Evolutionary conservation across 2,797 vertebrate species (phyloP).

Genomic region (Muscicapa comitata): DNA sequence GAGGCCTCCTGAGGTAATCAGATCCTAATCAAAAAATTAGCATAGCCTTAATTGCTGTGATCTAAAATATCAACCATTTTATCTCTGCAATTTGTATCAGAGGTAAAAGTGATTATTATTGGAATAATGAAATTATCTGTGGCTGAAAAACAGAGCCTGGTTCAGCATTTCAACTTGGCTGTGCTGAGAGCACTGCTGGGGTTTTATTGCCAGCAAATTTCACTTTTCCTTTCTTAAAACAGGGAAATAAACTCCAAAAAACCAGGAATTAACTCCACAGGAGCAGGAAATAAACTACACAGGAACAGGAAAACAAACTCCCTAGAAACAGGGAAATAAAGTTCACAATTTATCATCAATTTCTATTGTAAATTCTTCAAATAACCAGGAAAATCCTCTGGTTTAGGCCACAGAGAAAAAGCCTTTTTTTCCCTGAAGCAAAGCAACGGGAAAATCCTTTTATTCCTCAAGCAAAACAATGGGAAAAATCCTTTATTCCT

Average conservation of each 20-base stretch:
- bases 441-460: too few relatives aligned
- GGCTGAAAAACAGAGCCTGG: not conserved
- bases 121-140: too few relatives aligned
- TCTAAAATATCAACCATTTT: not conserved
- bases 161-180: too few relatives aligned
- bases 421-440: not conserved
- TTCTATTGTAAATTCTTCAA: too few relatives aligned
- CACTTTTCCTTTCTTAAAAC: not conserved
- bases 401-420: not conserved
- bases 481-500: too few relatives aligned
- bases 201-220: not conserved
- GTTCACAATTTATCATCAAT: too few relatives aligned
- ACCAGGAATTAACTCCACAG: not conserved
- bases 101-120: not conserved
- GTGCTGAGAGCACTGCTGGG: fast-evolving
- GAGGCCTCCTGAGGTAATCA: not conserved
- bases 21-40: not conserved
- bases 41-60: not conserved
- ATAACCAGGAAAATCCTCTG: too few relatives aligned
- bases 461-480: not conserved
- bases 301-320: not conserved
- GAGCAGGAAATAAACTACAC: not conserved
- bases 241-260: not conserved
- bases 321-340: not conserved
- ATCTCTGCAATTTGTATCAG: not conserved